A percentile compares a stretch with the other conserved stretches of the same genome.
These are phyloP conservation scores for Notoglanidium macrostoma DNA, from an alignment of 2,797 vertebrate genomes.

Conservation along the genomic window DNA sequence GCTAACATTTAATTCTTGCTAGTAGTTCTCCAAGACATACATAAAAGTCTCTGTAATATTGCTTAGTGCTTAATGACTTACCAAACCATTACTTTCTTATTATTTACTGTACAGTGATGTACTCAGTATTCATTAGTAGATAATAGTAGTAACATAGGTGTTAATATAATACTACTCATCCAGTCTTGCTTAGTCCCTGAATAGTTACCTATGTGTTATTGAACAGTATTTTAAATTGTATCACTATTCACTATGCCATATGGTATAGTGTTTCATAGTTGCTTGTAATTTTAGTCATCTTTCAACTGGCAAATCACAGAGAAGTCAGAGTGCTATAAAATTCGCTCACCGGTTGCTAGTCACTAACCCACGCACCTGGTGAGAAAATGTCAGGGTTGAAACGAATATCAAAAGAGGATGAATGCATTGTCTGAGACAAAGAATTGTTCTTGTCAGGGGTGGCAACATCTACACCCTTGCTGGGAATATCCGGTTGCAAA, in stretches of 20 bases:
- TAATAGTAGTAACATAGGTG: not conserved
- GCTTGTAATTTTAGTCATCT: not conserved
- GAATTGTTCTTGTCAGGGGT: slow-evolving; percentile 16
- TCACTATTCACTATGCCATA: not conserved
- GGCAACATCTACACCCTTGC: not conserved
- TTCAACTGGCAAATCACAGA: not conserved
- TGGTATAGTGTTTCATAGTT: not conserved
- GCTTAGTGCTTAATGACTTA: not conserved
- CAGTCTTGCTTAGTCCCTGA: not conserved
- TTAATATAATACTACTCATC: not conserved
- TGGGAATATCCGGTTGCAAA: slow-evolving; percentile 8
- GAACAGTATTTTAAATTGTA: not conserved
- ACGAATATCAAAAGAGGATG: slow-evolving; percentile 82
- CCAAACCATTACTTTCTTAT: not conserved
- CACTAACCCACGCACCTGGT: slow-evolving; percentile 73
- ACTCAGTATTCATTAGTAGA: not conserved
- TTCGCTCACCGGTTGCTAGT: no score
- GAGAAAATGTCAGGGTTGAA: slow-evolving; percentile 94
- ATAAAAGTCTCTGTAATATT: not conserved
- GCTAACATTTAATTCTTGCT: not conserved
- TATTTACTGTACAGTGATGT: no score
- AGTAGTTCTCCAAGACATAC: not conserved
- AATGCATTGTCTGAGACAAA: slow-evolving; percentile 20
- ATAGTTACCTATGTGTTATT: not conserved
- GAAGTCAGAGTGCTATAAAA: not conserved